Conservation (phyloP, 2,797 vertebrate genomes). For the Oreortyx pictus region DNA sequence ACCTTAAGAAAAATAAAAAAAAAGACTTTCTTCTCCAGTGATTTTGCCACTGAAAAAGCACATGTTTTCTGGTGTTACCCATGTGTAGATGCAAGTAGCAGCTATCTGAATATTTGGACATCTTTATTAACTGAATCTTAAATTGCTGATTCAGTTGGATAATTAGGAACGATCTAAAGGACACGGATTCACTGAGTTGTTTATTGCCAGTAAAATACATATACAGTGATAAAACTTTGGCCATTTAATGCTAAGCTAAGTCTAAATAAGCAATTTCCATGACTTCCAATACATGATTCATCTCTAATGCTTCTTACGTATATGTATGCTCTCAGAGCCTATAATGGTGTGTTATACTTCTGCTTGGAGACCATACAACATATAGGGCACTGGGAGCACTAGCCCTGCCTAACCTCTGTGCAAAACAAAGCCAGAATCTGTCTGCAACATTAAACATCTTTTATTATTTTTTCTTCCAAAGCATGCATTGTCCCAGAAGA, state of each 20-base stretch:
- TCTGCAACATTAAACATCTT: neutral
- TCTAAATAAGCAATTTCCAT: neutral
- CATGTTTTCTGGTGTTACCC: constrained; percentile 25
- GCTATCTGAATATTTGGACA: constrained; percentile 61
- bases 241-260: neutral
- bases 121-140: constrained; percentile 51
- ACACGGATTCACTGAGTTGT: neutral
- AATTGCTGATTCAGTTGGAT: constrained; percentile 19
- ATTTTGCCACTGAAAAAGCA: constrained; percentile 63
- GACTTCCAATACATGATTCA: neutral
- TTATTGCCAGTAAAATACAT: neutral
- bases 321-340: neutral
- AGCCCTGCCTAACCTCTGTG: neutral
- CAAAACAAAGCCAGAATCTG: neutral
- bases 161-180: constrained; percentile 38
- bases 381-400: rapidly evolving
- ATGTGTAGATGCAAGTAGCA: constrained; percentile 47
- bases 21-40: constrained; percentile 67
- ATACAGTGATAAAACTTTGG: neutral
- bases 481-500: neutral
- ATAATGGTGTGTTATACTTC: neutral
- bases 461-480: neutral
- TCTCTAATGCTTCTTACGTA: neutral
- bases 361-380: neutral
- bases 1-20: constrained; percentile 72